Evolutionary conservation across 2,888 invertebrate genomes (phyloP), one percentile per base, ranked within the genome.

Genomic region (Tenthredo notha): DNA sequence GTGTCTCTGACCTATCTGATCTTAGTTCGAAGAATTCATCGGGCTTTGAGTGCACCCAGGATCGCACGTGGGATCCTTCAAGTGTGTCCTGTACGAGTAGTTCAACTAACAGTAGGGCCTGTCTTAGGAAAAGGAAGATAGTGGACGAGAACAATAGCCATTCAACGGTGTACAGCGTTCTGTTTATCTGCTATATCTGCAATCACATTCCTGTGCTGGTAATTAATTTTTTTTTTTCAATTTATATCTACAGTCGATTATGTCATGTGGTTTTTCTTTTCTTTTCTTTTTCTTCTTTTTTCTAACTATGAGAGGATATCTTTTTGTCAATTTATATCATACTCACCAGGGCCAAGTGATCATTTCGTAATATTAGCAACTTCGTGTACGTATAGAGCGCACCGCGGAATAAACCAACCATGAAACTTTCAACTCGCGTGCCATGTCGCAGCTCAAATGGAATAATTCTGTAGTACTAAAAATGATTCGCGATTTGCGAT

Each of bases 181-280:
- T 95, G 85, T 94, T 94, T 85, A 94, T 95, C 33, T 95, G 95
- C 90, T 95, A 95, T 90, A 90, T 94, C 84, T 94, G 95, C 90
- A 95, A 95, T 90, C 95, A 95, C 90, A 90, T 95, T 72, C 96
- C 96, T 1, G 92, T 95, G 21, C 92, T 96, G 93, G 96, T 96
- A 91, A 95, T 95, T 94, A 87, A 37, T 82, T 86, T 86, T 84
- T 85, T 87, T n/a, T n/a, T n/a, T n/a, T n/a, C n/a, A n/a, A 54
- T 84, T 47, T 47, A 43, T 40, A 58, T 77, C 12, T 84, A 43
- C 37, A 37, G n/a, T 33, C 29, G 33, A 37, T 21, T 25, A 61
- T 61, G 25, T 25, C 10, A 25, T 10, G 4, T 33, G 12, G 33
- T 33, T n/a, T n/a, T 10, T 43, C n/a, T n/a, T n/a, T n/a, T n/a